These are phyloP conservation scores for Cranoglanis bouderius DNA, from an alignment of 2,113 vertebrate species.

Conservation along the genomic window DNA sequence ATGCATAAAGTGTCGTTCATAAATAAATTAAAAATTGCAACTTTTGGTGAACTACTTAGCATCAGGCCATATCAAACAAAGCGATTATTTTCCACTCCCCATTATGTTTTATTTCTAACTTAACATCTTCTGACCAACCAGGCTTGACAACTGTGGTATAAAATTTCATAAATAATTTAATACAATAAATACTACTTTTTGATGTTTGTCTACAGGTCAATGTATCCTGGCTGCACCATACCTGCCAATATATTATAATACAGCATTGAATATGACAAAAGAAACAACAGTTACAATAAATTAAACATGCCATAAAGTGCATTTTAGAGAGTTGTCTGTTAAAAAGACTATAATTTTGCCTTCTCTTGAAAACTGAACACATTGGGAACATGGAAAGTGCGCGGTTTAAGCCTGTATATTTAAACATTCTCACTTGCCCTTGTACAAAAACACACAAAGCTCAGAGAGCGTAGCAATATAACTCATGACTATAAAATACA, in stretches of 20 bases:
- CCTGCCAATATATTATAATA: background rate
- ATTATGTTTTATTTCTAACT: background rate
- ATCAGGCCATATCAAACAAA: background rate
- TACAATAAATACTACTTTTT: background rate
- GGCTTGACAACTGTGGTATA: background rate
- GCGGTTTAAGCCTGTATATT: background rate
- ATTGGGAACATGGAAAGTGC: background rate
- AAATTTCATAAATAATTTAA: background rate
- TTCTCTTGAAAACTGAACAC: background rate
- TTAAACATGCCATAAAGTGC: background rate
- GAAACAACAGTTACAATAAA: slow-evolving; percentile 1
- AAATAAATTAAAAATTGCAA: background rate
- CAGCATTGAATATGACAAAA: background rate
- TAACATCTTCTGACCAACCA: background rate
- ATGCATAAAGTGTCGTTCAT: background rate
- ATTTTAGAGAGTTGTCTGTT: background rate
- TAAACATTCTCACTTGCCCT: slow-evolving; percentile 13
- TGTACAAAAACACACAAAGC: slow-evolving; percentile 51
- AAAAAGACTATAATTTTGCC: background rate
- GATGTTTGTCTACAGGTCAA: background rate
- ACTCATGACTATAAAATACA: slow-evolving; percentile 59
- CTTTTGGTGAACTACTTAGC: background rate
- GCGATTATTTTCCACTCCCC: background rate
- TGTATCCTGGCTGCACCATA: background rate
- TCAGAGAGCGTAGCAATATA: slow-evolving; percentile 47